A percentile compares a stretch with the other conserved stretches of the same genome.
These are phyloP conservation scores for Porites lobata DNA, from an alignment of 92 coral and sea anemone genomes.

Conservation along the genomic window DNA sequence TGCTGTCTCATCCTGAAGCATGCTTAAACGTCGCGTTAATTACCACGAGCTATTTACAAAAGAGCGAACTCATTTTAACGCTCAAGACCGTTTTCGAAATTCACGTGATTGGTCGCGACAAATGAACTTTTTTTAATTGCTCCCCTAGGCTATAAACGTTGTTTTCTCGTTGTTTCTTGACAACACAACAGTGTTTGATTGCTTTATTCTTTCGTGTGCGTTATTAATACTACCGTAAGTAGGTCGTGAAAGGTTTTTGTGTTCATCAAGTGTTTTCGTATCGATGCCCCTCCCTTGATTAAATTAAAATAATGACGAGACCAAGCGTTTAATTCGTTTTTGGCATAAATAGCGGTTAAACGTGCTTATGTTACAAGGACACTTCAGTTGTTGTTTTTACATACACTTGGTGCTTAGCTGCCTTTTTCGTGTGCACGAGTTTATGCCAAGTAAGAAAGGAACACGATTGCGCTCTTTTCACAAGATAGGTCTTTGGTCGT, in stretches of 20 bases:
- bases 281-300: slow-evolving; percentile 21
- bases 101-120: background rate
- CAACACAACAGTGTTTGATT: background rate
- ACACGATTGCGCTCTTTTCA: background rate
- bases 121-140: background rate
- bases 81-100: too few relatives aligned
- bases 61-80: too few relatives aligned
- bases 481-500: too few relatives aligned
- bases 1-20: too few relatives aligned
- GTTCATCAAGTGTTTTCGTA: slow-evolving; percentile 12
- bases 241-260: background rate
- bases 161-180: background rate
- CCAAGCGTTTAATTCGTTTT: slow-evolving; percentile 14
- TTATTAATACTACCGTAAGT: background rate
- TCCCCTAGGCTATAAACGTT: background rate
- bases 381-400: background rate
- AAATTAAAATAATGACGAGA: background rate
- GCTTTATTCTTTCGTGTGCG: background rate
- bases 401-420: background rate
- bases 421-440: background rate
- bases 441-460: background rate
- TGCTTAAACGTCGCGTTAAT: too few relatives aligned
- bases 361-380: slow-evolving; percentile 2
- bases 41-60: too few relatives aligned
- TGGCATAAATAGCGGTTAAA: background rate